Evolutionary conservation across 2,888 invertebrate species (phyloP).

Genomic region (Acleris holmiana): DNA sequence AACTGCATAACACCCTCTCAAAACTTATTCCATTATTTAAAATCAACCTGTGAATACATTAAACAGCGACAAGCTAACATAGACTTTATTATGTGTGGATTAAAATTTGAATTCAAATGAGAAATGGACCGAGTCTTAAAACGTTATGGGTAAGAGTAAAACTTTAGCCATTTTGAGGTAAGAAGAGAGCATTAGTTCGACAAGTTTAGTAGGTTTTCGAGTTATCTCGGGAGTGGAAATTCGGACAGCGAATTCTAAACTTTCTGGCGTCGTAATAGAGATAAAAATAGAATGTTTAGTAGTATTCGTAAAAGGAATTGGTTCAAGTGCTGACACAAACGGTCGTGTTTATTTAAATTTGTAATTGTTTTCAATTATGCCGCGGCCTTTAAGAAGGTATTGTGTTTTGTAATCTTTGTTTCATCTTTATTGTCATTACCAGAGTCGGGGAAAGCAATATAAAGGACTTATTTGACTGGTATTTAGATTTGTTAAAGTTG

Average conservation of each 20-base stretch:
- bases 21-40: slow-evolving; percentile 65
- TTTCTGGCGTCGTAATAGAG: slow-evolving; percentile 40
- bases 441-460: not conserved
- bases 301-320: slow-evolving; percentile 52
- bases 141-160: slow-evolving; percentile 50
- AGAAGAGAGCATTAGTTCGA: slow-evolving; percentile 79
- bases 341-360: slow-evolving; percentile 28
- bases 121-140: slow-evolving; percentile 48
- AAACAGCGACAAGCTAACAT: slow-evolving; percentile 40
- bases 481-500: not conserved
- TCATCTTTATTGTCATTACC: slow-evolving; percentile 18
- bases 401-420: slow-evolving; percentile 15
- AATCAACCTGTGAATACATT: slow-evolving; percentile 54
- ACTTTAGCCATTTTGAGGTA: slow-evolving; percentile 76
- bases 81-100: slow-evolving; percentile 42
- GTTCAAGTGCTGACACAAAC: slow-evolving; percentile 54
- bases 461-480: not conserved
- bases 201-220: slow-evolving; percentile 73
- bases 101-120: slow-evolving; percentile 53
- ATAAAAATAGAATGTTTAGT: slow-evolving; percentile 42
- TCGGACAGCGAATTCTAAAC: slow-evolving; percentile 43
- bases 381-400: slow-evolving; percentile 15
- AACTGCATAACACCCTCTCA: slow-evolving; percentile 55
- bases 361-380: slow-evolving; percentile 32
- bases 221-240: slow-evolving; percentile 60